phyloP scores from a whole-genome alignment of 2,797 vertebrate genomes.

The Manis pentadactyla region DNA sequence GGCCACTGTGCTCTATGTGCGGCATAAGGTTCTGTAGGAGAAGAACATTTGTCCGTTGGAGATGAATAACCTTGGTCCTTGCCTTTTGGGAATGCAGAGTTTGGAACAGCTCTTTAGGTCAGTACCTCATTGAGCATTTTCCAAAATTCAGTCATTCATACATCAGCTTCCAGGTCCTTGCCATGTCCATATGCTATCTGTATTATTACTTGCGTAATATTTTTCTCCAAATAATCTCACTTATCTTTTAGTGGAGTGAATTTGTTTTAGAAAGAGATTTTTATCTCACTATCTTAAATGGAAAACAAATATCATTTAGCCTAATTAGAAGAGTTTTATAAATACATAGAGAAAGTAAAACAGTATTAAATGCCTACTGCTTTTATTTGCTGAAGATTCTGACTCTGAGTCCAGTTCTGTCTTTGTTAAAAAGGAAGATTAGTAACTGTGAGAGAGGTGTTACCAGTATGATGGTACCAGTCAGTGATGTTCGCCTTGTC shows the following conservation, averaged over 20 bases:
- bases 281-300: background rate
- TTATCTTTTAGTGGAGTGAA: background rate
- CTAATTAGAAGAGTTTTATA: background rate
- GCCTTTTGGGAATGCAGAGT: background rate
- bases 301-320: background rate
- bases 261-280: conserved; percentile 27
- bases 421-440: background rate
- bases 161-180: background rate
- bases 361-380: background rate
- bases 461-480: background rate
- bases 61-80: background rate
- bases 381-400: background rate
- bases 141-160: background rate
- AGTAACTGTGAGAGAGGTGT: background rate
- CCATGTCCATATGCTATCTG: background rate
- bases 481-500: background rate
- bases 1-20: background rate
- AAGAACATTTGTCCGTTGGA: background rate
- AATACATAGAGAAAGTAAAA: background rate
- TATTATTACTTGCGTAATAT: background rate
- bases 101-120: background rate
- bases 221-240: background rate
- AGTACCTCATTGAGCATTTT: background rate
- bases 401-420: background rate
- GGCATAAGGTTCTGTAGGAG: background rate